Base-by-base conservation (phyloP, 2,797 vertebrate species). In the Clarias laeviceps region DNA sequence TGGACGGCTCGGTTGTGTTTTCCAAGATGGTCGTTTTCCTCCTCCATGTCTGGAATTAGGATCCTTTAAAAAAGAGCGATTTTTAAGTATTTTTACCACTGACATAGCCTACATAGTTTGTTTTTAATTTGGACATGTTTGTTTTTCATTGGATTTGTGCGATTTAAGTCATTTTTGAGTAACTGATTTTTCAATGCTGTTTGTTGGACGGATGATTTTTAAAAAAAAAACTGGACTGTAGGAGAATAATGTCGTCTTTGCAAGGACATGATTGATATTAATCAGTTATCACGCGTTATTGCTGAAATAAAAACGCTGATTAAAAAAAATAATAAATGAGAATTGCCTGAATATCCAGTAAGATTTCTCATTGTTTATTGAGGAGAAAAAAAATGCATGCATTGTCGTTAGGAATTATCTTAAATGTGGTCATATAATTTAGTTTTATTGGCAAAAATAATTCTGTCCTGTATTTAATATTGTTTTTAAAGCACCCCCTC, bases 1-100 rank as follows among this genome's bases (percentile, higher is more conserved):
- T 88, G 91, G 89, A 91, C 92, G 72, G 84, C 45, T 82, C 85
- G 37, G 59, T 86, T 76, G 81, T 85, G 83, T 73, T 91, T 91
- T 88, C 84, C 91, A 74, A 88, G 87, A 90, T 84, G 84, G 84
- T 91, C 87, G 73, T 24, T 80, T 88, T 92, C 92, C 89, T 90
- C 77, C 66, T 86, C 82, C 86, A 57, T 85, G 72, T 88, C 82
- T 90, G 91, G 91, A 90, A 81, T 83, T 82, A 50, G 88, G 86
- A 50, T 68, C 73, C 50, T 93, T 92, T 66, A 80, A 82, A 57
- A 37, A 29, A 57, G 32, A 76, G 50, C 73, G 27, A 86, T 61
- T 70, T 85, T 61, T 24, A 86, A 29, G 85, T 88, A 82, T 89
- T 85, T 88, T 87, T 90, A 66, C 56, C 29, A 22, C 59, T 2